Percentiles rank a stretch among this genome's conserved stretches.
phyloP scores from a whole-genome alignment of 1,140 invertebrate genomes.

The Microplitis demolitor region DNA sequence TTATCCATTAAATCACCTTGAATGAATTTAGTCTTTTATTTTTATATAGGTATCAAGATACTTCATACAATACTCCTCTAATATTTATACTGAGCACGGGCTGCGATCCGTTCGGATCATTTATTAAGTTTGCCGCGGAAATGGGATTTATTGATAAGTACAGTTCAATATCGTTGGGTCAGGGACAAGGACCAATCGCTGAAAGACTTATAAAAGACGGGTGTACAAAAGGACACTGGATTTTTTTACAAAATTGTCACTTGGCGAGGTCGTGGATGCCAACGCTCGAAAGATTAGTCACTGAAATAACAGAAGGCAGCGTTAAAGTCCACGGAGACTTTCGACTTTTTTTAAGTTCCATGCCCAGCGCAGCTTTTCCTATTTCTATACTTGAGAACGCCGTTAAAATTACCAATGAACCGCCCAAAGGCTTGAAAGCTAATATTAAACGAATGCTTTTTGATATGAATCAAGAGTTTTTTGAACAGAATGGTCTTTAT shows the following conservation, averaged over 20 bases:
- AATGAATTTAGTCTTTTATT: background rate
- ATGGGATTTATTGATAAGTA: conserved; percentile 77
- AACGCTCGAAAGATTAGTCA: conserved; percentile 71
- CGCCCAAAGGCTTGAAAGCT: conserved; percentile 83
- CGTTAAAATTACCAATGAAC: conserved; percentile 92
- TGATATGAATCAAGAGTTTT: conserved; percentile 79
- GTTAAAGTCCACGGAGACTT: conserved; percentile 72
- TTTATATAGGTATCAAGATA: background rate
- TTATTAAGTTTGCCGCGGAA: conserved; percentile 80
- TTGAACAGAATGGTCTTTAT: conserved; percentile 75
- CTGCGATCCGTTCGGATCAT: conserved; percentile 84
- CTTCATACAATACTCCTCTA: conserved; percentile 64
- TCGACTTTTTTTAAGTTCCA: conserved; percentile 86
- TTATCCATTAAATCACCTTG: background rate
- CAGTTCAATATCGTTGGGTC: conserved; percentile 85
- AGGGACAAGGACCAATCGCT: conserved; percentile 86
- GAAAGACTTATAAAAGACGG: conserved; percentile 80
- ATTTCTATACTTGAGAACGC: conserved; percentile 89
- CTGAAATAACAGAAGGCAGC: conserved; percentile 70
- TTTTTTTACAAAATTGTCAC: conserved; percentile 90
- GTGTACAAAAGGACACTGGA: conserved; percentile 76
- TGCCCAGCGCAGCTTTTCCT: conserved; percentile 84
- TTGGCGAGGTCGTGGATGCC: conserved; percentile 91
- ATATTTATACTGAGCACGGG: conserved; percentile 91
- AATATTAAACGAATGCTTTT: conserved; percentile 81